Evolutionary conservation across 2,888 invertebrate species (phyloP).

Genomic region (Mythimna ferrago): DNA sequence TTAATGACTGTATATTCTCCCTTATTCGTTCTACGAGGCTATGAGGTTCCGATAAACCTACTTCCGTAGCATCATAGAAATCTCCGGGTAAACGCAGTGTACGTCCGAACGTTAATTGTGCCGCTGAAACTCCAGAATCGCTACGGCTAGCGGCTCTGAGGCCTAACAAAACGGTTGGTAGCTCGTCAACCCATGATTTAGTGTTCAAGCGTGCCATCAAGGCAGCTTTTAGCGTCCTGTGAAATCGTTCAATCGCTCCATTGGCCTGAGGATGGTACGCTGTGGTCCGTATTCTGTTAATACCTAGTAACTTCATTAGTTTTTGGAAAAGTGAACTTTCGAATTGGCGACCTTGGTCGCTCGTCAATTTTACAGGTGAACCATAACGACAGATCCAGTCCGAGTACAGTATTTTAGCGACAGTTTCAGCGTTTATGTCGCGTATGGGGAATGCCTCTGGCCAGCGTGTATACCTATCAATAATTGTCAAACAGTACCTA

Average conservation of each 20-base stretch:
- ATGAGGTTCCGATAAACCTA: background rate
- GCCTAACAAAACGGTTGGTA: background rate
- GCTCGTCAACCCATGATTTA: background rate
- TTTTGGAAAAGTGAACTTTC: background rate
- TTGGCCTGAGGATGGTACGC: too few relatives aligned
- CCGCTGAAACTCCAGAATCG: background rate
- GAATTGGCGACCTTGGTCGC: constrained; percentile 6
- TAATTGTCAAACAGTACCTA: background rate
- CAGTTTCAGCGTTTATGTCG: background rate
- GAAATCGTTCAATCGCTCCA: too few relatives aligned
- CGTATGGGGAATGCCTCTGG: too few relatives aligned
- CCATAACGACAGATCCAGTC: constrained; percentile 1
- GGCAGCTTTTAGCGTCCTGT: too few relatives aligned
- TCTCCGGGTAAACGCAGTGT: background rate
- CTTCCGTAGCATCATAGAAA: background rate
- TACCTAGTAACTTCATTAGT: background rate
- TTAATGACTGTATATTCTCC: background rate
- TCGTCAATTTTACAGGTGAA: background rate
- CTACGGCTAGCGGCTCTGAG: background rate
- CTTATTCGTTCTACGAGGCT: background rate
- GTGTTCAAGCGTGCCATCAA: too few relatives aligned
- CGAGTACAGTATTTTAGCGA: background rate
- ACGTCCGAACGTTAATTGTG: background rate
- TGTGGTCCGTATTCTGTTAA: too few relatives aligned
- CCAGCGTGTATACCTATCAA: background rate